These are phyloP conservation scores for Cheirogaleus major DNA, from an alignment of 2,797 vertebrate species.

Conservation along the genomic window DNA sequence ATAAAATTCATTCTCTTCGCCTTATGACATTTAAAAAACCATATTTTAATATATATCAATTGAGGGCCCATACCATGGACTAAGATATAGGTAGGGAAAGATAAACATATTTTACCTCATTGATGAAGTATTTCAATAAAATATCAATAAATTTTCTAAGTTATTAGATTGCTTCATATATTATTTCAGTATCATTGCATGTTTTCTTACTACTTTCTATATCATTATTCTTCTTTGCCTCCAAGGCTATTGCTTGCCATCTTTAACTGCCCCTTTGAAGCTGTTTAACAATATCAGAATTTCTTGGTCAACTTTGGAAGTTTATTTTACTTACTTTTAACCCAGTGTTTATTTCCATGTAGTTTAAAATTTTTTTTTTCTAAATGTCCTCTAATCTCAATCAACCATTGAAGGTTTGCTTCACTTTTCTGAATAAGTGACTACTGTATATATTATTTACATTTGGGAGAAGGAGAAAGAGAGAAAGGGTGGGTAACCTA, in stretches of 20 bases:
- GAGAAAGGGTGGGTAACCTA: background rate
- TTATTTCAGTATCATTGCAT: background rate
- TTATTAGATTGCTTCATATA: background rate
- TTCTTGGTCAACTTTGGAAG: background rate
- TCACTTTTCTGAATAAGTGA: background rate
- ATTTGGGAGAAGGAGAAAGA: background rate
- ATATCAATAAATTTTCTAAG: background rate
- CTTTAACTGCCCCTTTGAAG: background rate
- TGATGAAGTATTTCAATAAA: background rate
- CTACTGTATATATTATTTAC: background rate
- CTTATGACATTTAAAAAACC: background rate
- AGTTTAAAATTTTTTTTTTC: background rate
- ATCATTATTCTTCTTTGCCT: background rate
- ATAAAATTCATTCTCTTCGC: background rate
- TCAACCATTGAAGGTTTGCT: background rate
- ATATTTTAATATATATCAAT: background rate
- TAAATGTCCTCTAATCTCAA: background rate
- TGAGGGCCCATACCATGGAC: background rate
- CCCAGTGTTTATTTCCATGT: background rate
- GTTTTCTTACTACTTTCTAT: background rate
- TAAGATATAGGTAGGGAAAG: background rate
- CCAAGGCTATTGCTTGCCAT: background rate
- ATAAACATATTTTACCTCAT: background rate
- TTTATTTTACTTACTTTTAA: background rate
- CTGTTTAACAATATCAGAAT: background rate